A percentile compares a stretch with the other conserved stretches of the same genome.
Conservation (phyloP, 2,113 vertebrate genomes). For the Azemiops feae region DNA sequence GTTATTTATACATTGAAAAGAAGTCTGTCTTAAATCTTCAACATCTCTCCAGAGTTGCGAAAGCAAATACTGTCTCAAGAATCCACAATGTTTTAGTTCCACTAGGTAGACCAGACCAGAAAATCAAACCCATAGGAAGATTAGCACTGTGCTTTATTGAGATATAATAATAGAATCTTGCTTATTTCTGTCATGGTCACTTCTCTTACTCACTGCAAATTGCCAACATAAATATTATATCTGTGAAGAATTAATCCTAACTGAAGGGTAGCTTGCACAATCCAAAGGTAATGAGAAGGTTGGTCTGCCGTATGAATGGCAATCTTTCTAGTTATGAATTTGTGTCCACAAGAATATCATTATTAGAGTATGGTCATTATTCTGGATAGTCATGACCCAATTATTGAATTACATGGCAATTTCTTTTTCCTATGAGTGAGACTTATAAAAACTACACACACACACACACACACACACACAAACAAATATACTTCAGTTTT, state of each 20-base stretch:
- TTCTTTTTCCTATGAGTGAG: not conserved
- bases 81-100: not conserved
- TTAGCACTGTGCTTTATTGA: not conserved
- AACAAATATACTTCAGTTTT: not conserved
- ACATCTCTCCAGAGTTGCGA: not conserved
- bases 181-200: not conserved
- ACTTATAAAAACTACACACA: not conserved
- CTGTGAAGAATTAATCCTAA: not conserved
- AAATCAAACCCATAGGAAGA: not conserved
- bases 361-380: not conserved
- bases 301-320: not conserved
- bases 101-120: not conserved
- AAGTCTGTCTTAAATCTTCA: not conserved
- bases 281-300: not conserved
- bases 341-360: not conserved
- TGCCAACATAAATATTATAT: not conserved
- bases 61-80: not conserved
- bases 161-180: not conserved
- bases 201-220: not conserved
- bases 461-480: not conserved
- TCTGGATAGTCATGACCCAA: not conserved
- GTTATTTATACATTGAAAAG: not conserved
- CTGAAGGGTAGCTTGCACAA: not conserved
- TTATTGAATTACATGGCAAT: rapidly evolving
- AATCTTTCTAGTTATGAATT: not conserved